Evolutionary conservation across 2,113 vertebrate species (phyloP), one percentile per base, ranked within the genome.

Genomic region (Tyrannus savana): DNA sequence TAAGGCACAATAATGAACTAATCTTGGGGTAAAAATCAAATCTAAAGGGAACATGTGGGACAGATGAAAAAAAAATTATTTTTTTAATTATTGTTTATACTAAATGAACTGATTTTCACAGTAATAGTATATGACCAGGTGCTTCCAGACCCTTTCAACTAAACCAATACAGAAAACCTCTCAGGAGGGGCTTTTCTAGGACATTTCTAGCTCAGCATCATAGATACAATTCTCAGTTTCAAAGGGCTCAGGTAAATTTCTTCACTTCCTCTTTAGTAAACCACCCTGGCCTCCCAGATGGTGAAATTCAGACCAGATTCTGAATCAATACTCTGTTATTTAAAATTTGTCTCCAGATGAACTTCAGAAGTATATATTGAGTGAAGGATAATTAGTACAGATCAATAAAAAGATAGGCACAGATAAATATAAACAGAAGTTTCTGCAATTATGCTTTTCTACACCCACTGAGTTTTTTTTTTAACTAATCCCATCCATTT

Each of bases 401-500:
- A 63, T 42, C 42, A 55, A 64, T 28, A 41, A 56, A 78, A 86
- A 63, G 10, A 33, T 33, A 67, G 41, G 21, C 24, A 35, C 3
- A 0, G 2, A 83, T 52, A 86, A 76, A 78, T 50, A 23, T 0
- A 2, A 87, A 64, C 9, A 79, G 44, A 75, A 60, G 3, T 13
- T 58, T 66, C 31, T 62, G 11, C 3, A 1, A 27, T 49, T 8
- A 62, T 77, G 7, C 1, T 93, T 85, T 89, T 81, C 56, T 80
- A 85, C 59, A 91, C 71, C 53, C 49, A 85, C 44, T 46, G 81
- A 79, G 50, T 89, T 93, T 80, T 35, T 35, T 87, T 94, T 91
- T 87, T 39, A 95, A 66, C 22, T 47, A 85, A 90, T 85, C 30
- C 27, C 27, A 84, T 74, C 14, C 3, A 11, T 82, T 89, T 79